Conservation (phyloP, 2,797 vertebrate species). For the Sebastolobus altivelis region DNA sequence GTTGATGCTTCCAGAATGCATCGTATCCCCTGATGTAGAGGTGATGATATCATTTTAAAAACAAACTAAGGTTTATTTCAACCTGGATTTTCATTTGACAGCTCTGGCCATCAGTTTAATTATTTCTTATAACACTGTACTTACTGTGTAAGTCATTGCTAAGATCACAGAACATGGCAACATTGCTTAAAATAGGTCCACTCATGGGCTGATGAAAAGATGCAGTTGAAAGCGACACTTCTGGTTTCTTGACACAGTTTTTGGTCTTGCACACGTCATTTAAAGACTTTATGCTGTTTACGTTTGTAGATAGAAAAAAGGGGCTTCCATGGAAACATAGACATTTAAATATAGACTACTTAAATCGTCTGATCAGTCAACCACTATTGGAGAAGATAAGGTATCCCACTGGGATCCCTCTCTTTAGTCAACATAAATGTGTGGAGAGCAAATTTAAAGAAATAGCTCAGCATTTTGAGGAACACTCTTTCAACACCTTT, state of each 20-base stretch:
- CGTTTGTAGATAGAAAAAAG: neutral
- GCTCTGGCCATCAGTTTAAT: neutral
- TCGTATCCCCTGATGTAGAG: neutral
- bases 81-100: neutral
- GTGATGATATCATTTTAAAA: neutral
- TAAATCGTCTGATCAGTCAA: neutral
- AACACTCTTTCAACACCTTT: neutral
- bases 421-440: neutral
- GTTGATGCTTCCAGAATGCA: neutral
- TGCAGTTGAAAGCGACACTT: neutral
- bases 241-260: neutral
- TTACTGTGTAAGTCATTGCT: neutral
- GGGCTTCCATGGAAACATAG: neutral
- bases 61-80: neutral
- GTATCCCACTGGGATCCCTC: neutral
- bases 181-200: neutral
- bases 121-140: neutral
- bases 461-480: neutral
- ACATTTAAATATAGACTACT: neutral
- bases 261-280: neutral
- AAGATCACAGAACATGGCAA: neutral
- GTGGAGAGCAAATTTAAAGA: neutral
- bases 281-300: neutral
- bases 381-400: neutral
- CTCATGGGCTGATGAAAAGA: neutral